Base-by-base conservation (phyloP, 2,888 invertebrate genomes). In the Rhamphomyia laevipes region DNA sequence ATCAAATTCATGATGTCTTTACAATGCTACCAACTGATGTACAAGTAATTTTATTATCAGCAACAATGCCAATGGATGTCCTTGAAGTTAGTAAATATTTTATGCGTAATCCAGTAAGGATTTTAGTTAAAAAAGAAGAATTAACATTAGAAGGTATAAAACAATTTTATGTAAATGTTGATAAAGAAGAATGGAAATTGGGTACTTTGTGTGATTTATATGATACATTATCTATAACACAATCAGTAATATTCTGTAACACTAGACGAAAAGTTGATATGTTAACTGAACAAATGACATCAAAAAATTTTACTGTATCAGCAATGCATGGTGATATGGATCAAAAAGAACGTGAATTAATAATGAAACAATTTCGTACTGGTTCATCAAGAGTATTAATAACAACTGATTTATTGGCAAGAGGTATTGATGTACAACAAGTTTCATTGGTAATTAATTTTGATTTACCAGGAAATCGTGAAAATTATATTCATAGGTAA, bases 311-410 rank as follows among this genome's bases (percentile, higher is more conserved):
- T 72, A 99, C 99, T 43, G 97, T 99, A 50, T 97, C 96, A 17
- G 93, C 95, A 56, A 95, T 99, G 95, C 99, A 99, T 71, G 99
- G 99, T 55, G 99, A 99, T 66, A 97, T 99, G 97, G 95, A 96
- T 64, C 99, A 99, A 71, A 85, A 88, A 59, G 96, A 96, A 72
- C 85, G 97, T 63, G 97, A 99, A 67, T 81, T 94, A 51, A 99
- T 99, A 73, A 99, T 99, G 99, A 82, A 92, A 60, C 96, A 96
- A 75, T 99, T 99, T 82, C 90, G 99, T 69, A 90, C 95, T 43
- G 99, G 99, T 53, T 97, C 97, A 11, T 95, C 95, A 56, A 86
- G 99, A 65, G 96, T 99, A 33, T 81, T 99, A 56, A 99, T 99
- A 70, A 99, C 99, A 58, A 99, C 99, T 56, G 99, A 99, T 76